These are phyloP conservation scores for Rhopalosiphum padi DNA, from an alignment of 1,140 invertebrate genomes.

Conservation along the genomic window DNA sequence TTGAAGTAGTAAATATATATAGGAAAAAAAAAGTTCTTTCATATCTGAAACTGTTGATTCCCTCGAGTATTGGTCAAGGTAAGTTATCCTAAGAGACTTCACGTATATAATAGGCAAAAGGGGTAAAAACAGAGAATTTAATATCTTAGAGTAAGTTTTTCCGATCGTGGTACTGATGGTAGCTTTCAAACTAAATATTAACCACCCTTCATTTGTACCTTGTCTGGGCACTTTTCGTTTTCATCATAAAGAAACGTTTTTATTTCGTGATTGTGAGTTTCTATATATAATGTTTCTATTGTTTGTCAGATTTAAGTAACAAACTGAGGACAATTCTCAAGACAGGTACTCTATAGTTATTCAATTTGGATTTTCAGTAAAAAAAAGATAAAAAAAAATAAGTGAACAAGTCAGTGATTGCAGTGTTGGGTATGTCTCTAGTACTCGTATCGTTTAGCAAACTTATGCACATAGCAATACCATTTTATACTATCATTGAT, in stretches of 20 bases:
- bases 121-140: conserved; percentile 43
- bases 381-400: not conserved
- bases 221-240: not conserved
- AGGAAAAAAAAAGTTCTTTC: not conserved
- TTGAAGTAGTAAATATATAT: not conserved
- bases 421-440: not conserved
- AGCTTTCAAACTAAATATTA: conserved; percentile 36
- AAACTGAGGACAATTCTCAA: conserved; percentile 24
- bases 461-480: not conserved
- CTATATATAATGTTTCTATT: not conserved
- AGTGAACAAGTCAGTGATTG: not conserved
- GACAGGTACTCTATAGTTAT: not conserved
- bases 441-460: not conserved
- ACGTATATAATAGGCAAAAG: conserved; percentile 23
- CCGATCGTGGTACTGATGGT: not conserved
- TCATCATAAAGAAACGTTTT: conserved; percentile 34
- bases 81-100: conserved; percentile 22
- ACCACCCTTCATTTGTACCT: not conserved
- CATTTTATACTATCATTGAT: not conserved
- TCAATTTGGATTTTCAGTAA: not conserved
- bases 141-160: conserved; percentile 48
- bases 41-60: conserved; percentile 21
- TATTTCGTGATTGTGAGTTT: conserved; percentile 26
- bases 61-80: conserved; percentile 3
- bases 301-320: conserved; percentile 37